Conservation (phyloP, 2,888 invertebrate species). For the Marronus borbonicus region DNA sequence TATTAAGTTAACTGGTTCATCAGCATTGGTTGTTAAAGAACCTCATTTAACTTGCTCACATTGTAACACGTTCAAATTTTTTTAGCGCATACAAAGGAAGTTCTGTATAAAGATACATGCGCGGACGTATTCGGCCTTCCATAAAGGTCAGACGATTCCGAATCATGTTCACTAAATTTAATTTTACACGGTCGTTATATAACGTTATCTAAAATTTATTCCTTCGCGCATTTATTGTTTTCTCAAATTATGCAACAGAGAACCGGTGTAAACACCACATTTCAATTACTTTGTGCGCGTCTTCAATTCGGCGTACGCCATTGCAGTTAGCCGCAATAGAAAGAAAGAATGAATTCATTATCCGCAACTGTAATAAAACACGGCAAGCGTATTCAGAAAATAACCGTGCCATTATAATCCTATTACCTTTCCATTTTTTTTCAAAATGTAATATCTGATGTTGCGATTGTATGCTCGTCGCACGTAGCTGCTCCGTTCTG, state of each 20-base stretch:
- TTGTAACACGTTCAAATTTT: too few species aligned
- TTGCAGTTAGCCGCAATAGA: conserved; percentile 10
- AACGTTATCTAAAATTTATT: not conserved
- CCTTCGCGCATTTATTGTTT: not conserved
- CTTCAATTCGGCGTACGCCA: not conserved
- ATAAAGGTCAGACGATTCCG: not conserved
- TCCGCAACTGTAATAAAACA: conserved; percentile 1
- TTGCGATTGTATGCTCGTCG: not conserved
- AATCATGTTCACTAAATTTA: not conserved
- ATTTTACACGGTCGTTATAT: not conserved
- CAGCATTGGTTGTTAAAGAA: too few species aligned
- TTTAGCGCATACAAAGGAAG: too few species aligned
- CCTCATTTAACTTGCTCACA: too few species aligned
- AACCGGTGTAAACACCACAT: not conserved
- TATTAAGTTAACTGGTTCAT: too few species aligned
- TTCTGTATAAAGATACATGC: not conserved
- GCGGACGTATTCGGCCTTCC: not conserved
- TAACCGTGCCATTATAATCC: conserved; percentile 11
- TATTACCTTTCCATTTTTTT: not conserved
- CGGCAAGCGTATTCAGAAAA: not conserved
- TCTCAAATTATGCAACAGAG: not conserved
- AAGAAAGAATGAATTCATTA: conserved; percentile 13
- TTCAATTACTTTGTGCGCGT: not conserved
- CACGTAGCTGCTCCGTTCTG: not conserved
- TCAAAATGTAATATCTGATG: not conserved